These are phyloP conservation scores for Acutogordius australiensis DNA, from an alignment of 2,888 invertebrate species.

Conservation along the genomic window DNA sequence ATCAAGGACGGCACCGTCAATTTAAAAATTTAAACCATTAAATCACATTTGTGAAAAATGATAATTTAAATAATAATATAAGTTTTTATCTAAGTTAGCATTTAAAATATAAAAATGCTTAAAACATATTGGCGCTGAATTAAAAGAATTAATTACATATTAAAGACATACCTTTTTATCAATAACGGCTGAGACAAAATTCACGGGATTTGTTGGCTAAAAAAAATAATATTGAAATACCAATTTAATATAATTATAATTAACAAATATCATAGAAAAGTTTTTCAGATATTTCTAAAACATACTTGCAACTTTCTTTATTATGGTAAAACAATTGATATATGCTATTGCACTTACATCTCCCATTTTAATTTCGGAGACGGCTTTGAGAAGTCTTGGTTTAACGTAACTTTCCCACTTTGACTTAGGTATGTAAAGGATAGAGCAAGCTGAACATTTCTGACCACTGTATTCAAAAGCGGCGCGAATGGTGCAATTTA, in stretches of 20 bases:
- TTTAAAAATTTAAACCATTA: not conserved
- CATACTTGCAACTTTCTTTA: too few species aligned
- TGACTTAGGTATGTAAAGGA: conserved; percentile 72
- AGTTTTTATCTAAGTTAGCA: too few species aligned
- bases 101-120: too few species aligned
- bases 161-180: conserved; percentile 36
- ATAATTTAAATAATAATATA: too few species aligned
- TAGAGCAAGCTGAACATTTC: conserved; percentile 91
- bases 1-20: conserved; percentile 22
- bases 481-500: conserved; percentile 51
- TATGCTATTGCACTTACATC: too few species aligned
- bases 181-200: conserved; percentile 78
- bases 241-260: not conserved
- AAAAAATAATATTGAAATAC: conserved; percentile 4
- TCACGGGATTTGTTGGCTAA: conserved; percentile 35
- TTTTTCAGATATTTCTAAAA: too few species aligned
- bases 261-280: too few species aligned
- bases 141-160: not conserved
- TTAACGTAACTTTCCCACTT: conserved; percentile 39
- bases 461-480: conserved; percentile 81
- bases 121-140: not conserved
- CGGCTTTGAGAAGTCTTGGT: conserved; percentile 36
- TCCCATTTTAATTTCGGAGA: conserved; percentile 48
- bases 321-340: too few species aligned
- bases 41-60: too few species aligned